Evolutionary conservation across 2,113 vertebrate species (phyloP), one percentile per base, ranked within the genome.

Genomic region (Clarias batrachus): DNA sequence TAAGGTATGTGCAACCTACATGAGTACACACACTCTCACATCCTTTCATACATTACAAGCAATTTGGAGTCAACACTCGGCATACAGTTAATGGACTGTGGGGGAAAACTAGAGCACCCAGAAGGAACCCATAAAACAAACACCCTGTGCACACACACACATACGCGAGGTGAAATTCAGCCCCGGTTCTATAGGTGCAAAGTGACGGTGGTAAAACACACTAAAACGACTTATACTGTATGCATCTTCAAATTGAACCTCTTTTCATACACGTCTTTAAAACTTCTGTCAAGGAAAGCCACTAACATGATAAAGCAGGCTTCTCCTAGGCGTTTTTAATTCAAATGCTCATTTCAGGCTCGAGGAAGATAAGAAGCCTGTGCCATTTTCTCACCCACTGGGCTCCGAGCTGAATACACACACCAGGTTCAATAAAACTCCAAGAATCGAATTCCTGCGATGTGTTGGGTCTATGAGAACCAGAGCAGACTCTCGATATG

Each of bases 221-320:
- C 37, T 89, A 89, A 92, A 91, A 88, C 89, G 90, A 93, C 86
- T 59, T 87, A 83, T 85, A 89, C 33, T 37, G 33, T 37, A 37
- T 48, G 13, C 81, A 86, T 90, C 87, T 81, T 41, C 0, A 25
- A 33, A 85, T 87, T 86, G 83, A 87, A 90, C 86, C 63, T n/a
- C 66, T 30, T 57, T 8, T 0, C 65, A 68, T 66, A 66, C n/a
- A n/a, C 9, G 27, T 85, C 21, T 12, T n/a, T 62, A 81, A 48
- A 85, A 62, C 33, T 2, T n/a, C 68, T 14, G 8, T 76, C 33
- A 77, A 54, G n/a, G 16, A 60, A n/a, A 79, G 21, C 41, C 48
- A 25, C 12, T 23, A 54, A 37, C 21, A n/a, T 30, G 19, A 57
- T 33, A 70, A 37, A 12, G 33, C 4, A 27, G 63, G 12, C 12